Conservation (phyloP, 2,113 vertebrate genomes). For the Sylvia atricapilla region DNA sequence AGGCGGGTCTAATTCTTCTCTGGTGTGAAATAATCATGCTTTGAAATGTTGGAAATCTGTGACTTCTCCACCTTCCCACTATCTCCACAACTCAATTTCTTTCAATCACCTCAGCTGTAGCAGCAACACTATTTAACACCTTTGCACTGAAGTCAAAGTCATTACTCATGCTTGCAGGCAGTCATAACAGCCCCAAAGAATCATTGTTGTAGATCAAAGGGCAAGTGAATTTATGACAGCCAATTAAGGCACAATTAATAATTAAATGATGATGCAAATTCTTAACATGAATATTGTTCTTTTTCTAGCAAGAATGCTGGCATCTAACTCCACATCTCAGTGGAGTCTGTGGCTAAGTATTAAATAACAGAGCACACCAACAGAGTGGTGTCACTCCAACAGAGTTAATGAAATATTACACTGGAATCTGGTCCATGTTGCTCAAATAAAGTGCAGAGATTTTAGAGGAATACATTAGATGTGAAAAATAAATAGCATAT, state of each 20-base stretch:
- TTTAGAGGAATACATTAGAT: not conserved
- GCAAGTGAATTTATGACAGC: constrained; percentile 63
- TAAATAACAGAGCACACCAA: not conserved
- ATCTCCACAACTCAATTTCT: not conserved
- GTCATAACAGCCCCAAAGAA: constrained; percentile 37
- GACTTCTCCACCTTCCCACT: not conserved
- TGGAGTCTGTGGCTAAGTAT: not conserved
- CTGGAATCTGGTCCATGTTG: not conserved
- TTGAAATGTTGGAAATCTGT: not conserved
- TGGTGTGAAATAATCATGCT: not conserved
- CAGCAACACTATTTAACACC: not conserved
- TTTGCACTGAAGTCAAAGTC: not conserved
- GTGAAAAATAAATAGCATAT: not conserved
- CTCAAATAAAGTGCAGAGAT: not conserved
- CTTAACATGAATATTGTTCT: not conserved
- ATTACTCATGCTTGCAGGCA: constrained; percentile 12
- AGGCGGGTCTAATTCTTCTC: not conserved
- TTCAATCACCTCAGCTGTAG: not conserved
- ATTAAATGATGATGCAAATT: constrained; percentile 47
- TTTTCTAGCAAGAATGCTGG: constrained; percentile 10
- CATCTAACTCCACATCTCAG: not conserved
- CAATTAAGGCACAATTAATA: constrained; percentile 68
- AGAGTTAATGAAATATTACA: not conserved
- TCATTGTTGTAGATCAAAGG: constrained; percentile 54
- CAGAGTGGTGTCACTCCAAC: not conserved